Percentiles rank a stretch among this genome's conserved stretches.
These are phyloP conservation scores for Drosophila parabipectinata DNA, from an alignment of 1,140 invertebrate genomes.

Conservation along the genomic window DNA sequence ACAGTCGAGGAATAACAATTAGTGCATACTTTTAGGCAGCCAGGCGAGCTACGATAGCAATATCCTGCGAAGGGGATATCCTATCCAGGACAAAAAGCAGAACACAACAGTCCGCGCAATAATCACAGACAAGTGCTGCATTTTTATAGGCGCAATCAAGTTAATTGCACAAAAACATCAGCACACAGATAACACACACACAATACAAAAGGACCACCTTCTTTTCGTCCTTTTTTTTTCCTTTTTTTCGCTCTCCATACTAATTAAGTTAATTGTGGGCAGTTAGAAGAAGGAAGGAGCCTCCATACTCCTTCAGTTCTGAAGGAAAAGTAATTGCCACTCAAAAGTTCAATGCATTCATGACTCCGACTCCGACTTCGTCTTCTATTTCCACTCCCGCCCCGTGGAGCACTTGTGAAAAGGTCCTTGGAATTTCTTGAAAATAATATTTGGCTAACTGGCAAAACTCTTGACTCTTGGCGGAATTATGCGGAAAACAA, in stretches of 20 bases:
- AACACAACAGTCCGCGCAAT: slow-evolving; percentile 58
- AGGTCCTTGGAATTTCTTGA: slow-evolving; percentile 8
- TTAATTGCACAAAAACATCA: slow-evolving; percentile 70
- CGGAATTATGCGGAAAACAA: slow-evolving; percentile 25
- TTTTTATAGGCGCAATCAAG: slow-evolving; percentile 83
- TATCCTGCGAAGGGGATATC: neutral
- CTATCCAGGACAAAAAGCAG: slow-evolving; percentile 16
- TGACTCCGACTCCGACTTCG: too few species aligned
- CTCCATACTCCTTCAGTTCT: slow-evolving; percentile 2
- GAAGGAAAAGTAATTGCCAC: slow-evolving; percentile 56
- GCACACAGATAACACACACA: slow-evolving; percentile 10
- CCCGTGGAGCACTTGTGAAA: neutral
- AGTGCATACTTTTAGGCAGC: slow-evolving; percentile 64
- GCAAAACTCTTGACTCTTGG: slow-evolving; percentile 9
- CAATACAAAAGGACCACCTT: slow-evolving; percentile 26
- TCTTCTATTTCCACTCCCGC: too few species aligned
- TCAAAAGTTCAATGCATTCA: slow-evolving; percentile 65
- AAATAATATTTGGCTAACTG: slow-evolving; percentile 37
- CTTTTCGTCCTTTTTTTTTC: neutral
- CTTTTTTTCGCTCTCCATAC: neutral
- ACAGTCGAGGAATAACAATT: slow-evolving; percentile 70
- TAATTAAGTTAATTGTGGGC: slow-evolving; percentile 79
- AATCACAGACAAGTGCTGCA: slow-evolving; percentile 78
- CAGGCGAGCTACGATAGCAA: neutral
- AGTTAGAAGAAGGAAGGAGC: slow-evolving; percentile 37